These are phyloP conservation scores for Nymphalis c-album DNA, from an alignment of 2,888 invertebrate genomes.

Conservation along the genomic window DNA sequence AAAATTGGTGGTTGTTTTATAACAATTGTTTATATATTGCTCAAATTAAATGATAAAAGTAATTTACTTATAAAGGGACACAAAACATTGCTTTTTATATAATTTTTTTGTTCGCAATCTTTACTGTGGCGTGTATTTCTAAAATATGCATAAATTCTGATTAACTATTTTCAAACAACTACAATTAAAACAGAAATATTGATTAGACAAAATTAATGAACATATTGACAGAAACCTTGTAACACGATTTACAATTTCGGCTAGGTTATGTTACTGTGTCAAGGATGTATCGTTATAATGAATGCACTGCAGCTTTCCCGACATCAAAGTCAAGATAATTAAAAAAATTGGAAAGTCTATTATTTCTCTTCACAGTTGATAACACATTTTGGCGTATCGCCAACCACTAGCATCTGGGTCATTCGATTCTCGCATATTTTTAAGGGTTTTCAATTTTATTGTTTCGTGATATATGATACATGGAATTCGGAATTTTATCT, in stretches of 20 bases:
- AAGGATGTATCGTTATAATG: slow-evolving; percentile 43
- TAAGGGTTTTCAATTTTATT: slow-evolving; percentile 47
- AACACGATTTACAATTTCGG: slow-evolving; percentile 11
- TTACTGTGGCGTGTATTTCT: too few species aligned
- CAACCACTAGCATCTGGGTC: slow-evolving; percentile 70
- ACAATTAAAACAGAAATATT: too few species aligned
- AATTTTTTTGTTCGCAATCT: too few species aligned
- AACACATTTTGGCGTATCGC: slow-evolving; percentile 67
- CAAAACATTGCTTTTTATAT: too few species aligned
- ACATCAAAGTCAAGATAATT: slow-evolving; percentile 72
- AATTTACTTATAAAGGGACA: too few species aligned
- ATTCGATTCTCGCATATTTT: slow-evolving; percentile 52
- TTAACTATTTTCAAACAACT: too few species aligned
- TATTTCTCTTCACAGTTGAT: slow-evolving; percentile 65
- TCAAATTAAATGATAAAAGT: too few species aligned
- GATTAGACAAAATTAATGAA: not conserved
- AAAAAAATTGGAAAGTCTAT: slow-evolving; percentile 71
- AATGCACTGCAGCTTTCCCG: slow-evolving; percentile 45
- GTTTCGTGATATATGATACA: slow-evolving; percentile 42
- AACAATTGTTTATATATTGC: too few species aligned
- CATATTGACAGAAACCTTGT: slow-evolving; percentile 1
- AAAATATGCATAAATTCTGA: too few species aligned
- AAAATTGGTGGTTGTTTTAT: too few species aligned
- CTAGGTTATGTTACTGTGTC: slow-evolving; percentile 41
- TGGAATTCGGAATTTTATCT: slow-evolving; percentile 33